These are phyloP conservation scores for Phalacrocorax aristotelis DNA, from an alignment of 2,113 vertebrate genomes.

Conservation along the genomic window DNA sequence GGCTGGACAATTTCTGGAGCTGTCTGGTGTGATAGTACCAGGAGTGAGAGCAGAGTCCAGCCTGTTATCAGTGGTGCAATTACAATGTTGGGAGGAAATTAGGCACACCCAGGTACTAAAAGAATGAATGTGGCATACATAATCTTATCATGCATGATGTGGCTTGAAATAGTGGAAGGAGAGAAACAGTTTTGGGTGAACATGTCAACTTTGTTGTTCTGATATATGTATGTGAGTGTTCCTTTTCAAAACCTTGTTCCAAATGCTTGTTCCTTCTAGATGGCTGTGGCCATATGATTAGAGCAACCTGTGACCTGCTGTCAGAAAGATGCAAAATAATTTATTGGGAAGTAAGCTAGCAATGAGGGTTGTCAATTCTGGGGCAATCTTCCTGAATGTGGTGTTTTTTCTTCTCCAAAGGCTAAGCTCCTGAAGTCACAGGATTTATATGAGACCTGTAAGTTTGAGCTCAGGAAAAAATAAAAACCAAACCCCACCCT, in stretches of 20 bases:
- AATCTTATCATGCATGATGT: not conserved
- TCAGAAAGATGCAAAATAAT: not conserved
- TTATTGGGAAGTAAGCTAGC: not conserved
- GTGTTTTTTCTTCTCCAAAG: not conserved
- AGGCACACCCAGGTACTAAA: not conserved
- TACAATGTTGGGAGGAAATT: not conserved
- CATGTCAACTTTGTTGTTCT: not conserved
- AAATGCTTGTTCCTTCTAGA: not conserved
- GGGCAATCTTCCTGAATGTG: not conserved
- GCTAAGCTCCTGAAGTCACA: not conserved
- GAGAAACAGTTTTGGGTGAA: not conserved
- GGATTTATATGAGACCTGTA: slow-evolving; percentile 23
- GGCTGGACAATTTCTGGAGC: not conserved
- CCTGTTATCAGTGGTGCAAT: not conserved
- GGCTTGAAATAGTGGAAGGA: not conserved
- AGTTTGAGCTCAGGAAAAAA: not conserved
- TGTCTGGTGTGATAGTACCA: not conserved
- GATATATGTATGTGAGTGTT: not conserved
- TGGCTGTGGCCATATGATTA: not conserved
- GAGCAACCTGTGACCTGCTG: not conserved
- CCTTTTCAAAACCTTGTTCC: not conserved
- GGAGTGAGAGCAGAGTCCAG: not conserved
- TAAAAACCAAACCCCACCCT: not conserved
- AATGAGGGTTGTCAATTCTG: not conserved
- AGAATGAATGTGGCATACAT: not conserved